phyloP scores from a whole-genome alignment of 2,888 invertebrate species.

The Caenorhabditis japonica region DNA sequence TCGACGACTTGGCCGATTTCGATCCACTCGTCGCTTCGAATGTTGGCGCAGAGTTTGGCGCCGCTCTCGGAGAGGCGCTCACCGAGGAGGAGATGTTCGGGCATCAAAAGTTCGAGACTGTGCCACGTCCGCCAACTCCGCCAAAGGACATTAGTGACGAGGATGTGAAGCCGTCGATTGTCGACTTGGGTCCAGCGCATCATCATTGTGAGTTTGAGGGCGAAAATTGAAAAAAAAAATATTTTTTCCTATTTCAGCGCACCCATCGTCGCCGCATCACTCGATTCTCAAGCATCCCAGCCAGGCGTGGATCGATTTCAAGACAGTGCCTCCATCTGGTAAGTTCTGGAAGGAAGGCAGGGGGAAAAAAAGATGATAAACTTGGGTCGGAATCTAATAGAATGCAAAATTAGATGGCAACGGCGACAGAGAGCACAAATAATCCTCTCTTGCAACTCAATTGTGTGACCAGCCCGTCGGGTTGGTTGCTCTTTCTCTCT shows the following conservation, averaged over 20 bases:
- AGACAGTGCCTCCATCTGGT: conserved; percentile 69
- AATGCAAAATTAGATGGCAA: conserved; percentile 8
- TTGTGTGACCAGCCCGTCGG: no score
- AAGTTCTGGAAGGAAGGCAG: conserved; percentile 22
- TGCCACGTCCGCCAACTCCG: conserved; percentile 73
- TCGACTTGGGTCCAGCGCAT: conserved; percentile 70
- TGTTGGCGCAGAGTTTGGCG: conserved; percentile 29
- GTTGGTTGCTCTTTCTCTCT: conserved; percentile 7
- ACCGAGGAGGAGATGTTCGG: conserved; percentile 51
- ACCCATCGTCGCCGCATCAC: conserved; percentile 58
- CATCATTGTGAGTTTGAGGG: conserved; percentile 42
- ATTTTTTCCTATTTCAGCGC: no score
- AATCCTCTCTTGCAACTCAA: conserved; percentile 9
- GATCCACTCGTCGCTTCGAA: conserved; percentile 27
- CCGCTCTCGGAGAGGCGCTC: conserved; percentile 29
- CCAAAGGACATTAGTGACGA: conserved; percentile 72
- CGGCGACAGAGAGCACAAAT: background rate
- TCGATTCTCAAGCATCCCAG: conserved; percentile 69
- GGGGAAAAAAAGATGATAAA: no score
- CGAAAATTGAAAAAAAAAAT: background rate
- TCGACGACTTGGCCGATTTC: conserved; percentile 23
- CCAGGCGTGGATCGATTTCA: conserved; percentile 69
- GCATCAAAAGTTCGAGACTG: conserved; percentile 61
- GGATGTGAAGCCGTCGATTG: conserved; percentile 64
- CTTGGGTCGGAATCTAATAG: no score